Base-by-base conservation (phyloP, 1,140 invertebrate species). In the Formica exsecta region DNA sequence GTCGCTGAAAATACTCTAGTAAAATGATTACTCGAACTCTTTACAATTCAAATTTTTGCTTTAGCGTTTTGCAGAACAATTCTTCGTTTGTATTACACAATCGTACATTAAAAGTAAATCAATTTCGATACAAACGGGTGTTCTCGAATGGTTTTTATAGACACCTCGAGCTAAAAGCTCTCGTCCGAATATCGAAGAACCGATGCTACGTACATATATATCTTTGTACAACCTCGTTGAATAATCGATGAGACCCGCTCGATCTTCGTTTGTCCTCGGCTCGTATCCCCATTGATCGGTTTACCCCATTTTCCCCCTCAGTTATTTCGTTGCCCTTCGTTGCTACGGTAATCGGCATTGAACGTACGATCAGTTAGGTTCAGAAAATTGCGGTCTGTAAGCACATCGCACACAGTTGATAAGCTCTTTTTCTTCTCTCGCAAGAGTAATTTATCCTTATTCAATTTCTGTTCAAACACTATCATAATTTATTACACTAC, bases 211-310 rank as follows among this genome's bases (percentile, higher is more conserved):
- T 22, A 22, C 22, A 41, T 13, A 32, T 57, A 32, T 25, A 32
- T 57, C n/a, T 38, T 38, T 19, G 9, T 25, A n/a, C 32, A 65
- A 36, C 64, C 64, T 76, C 16, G 36, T 38, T 76, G 51, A 85
- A 85, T 85, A 79, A 77, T 79, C 74, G 41, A 48, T 51, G 48
- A 59, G 38, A 25, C 7, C 54, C 48, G 38, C 54, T 85, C 75
- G 83, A 85, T 85, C 75, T 66, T 64, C 73, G 41, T 44, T 66
- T 79, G 41, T 32, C 48, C 64, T 29, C 3, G 5, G 16, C 13
- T 41, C 22, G 54, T 19, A 41, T 11, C 11, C n/a, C n/a, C 38
- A 36, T 13, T 51, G 41, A 77, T 77, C 73, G 38, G 9, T 65
- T 77, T 54, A 16, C 13, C 16, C 61, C 32, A 22, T 57, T 79